A percentile compares a stretch with the other conserved stretches of the same genome.
Conservation (phyloP, 1,140 invertebrate species). For the Euschistus heros region DNA sequence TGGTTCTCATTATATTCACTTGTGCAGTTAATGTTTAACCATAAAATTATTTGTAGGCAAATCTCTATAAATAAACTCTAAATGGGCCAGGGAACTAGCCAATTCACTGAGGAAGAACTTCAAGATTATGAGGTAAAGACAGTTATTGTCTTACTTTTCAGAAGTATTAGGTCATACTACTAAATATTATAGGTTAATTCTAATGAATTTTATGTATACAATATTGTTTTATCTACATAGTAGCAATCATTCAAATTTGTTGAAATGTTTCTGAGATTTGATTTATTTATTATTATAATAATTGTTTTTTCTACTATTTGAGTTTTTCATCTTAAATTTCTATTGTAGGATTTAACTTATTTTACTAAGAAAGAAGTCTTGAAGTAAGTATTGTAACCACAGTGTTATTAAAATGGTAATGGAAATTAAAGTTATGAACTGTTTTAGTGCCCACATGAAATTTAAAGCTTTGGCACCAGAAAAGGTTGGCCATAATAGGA, state of each 20-base stretch:
- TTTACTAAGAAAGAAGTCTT: constrained; percentile 84
- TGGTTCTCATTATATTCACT: no score
- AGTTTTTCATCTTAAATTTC: neutral
- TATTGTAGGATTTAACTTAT: constrained; percentile 72
- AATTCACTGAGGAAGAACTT: constrained; percentile 76
- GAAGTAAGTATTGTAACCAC: constrained; percentile 51
- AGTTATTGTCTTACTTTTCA: constrained; percentile 25
- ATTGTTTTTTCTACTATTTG: neutral
- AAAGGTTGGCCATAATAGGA: constrained; percentile 71
- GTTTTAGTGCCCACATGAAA: constrained; percentile 67
- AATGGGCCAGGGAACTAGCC: constrained; percentile 69
- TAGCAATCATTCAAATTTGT: neutral
- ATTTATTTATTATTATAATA: neutral
- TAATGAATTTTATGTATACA: neutral
- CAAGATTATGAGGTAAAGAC: constrained; percentile 71
- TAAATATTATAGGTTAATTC: neutral
- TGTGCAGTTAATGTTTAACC: no score
- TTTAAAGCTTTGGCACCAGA: constrained; percentile 75
- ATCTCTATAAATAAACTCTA: no score
- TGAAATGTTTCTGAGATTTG: neutral
- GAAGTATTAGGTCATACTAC: constrained; percentile 4
- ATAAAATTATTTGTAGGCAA: no score
- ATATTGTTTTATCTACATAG: neutral
- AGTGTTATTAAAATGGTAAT: neutral
- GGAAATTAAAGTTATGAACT: constrained; percentile 19